Evolutionary conservation across 2,797 vertebrate species (phyloP).

Genomic region (Lateolabrax maculatus): DNA sequence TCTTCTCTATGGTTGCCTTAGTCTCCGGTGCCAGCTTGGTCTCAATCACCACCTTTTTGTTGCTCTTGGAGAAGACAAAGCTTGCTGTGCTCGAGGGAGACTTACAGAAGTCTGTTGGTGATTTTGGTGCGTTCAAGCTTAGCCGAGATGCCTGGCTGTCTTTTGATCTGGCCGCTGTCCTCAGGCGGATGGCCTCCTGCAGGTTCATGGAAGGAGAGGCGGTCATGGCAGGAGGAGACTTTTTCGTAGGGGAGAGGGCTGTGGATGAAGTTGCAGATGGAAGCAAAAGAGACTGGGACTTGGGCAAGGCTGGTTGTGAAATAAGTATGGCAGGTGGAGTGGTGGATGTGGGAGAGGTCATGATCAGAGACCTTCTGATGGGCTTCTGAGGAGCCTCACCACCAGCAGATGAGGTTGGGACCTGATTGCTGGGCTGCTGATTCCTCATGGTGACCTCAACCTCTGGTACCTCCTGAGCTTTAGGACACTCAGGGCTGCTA

Average conservation of each 20-base stretch:
- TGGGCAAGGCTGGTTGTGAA: slow-evolving; percentile 59
- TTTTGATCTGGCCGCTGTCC: slow-evolving; percentile 86
- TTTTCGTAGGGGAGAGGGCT: slow-evolving; percentile 82
- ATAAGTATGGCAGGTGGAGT: slow-evolving; percentile 69
- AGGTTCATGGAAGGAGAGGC: slow-evolving; percentile 85
- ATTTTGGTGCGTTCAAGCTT: slow-evolving; percentile 72
- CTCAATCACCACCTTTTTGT: slow-evolving; percentile 89
- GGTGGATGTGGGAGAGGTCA: slow-evolving; percentile 75
- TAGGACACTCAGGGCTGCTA: slow-evolving; percentile 73
- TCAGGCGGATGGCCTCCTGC: slow-evolving; percentile 90
- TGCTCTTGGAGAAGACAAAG: slow-evolving; percentile 95
- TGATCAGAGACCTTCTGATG: slow-evolving; percentile 89
- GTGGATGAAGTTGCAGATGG: slow-evolving; percentile 56
- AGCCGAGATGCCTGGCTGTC: slow-evolving; percentile 72
- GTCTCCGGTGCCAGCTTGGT: slow-evolving; percentile 80
- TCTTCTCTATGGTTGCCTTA: slow-evolving; percentile 84
- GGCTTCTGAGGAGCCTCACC: slow-evolving; percentile 90
- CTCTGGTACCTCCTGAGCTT: slow-evolving; percentile 53
- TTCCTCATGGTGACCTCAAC: slow-evolving; percentile 52
- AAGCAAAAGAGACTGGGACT: slow-evolving; percentile 40
- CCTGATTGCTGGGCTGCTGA: slow-evolving; percentile 25
- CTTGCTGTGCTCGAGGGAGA: slow-evolving; percentile 92
- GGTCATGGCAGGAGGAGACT: slow-evolving; percentile 75
- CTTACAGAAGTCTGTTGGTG: slow-evolving; percentile 73
- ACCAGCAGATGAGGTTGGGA: slow-evolving; percentile 40